A percentile compares a stretch with the other conserved stretches of the same genome.
Conservation (phyloP, 1,140 invertebrate genomes). For the Delia radicum region DNA sequence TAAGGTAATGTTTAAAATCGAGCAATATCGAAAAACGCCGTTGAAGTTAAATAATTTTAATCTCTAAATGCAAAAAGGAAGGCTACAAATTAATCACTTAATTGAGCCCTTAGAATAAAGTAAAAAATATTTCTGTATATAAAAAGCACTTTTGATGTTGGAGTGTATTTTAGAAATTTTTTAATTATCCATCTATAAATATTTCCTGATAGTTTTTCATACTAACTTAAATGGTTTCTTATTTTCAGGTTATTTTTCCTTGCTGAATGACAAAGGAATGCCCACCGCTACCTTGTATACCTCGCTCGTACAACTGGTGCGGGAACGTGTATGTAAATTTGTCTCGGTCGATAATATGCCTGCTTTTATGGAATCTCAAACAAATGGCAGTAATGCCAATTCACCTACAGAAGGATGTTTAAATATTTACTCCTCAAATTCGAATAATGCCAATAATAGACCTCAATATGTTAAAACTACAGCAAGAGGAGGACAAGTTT, state of each 20-base stretch:
- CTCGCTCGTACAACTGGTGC: slow-evolving; percentile 49
- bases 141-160: no score
- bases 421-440: slow-evolving; percentile 31
- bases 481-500: slow-evolving; percentile 51
- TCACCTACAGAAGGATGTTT: slow-evolving; percentile 47
- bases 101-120: no score
- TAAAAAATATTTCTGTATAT: no score
- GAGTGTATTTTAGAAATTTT: no score
- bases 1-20: no score
- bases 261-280: slow-evolving; percentile 50
- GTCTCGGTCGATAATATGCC: slow-evolving; percentile 53
- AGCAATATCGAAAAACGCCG: no score
- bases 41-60: no score
- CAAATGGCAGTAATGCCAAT: slow-evolving; percentile 41
- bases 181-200: no score
- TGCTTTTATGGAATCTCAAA: slow-evolving; percentile 49
- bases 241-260: slow-evolving; percentile 50
- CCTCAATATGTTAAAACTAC: slow-evolving; percentile 53
- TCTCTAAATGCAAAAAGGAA: no score
- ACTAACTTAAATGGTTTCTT: no score
- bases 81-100: no score
- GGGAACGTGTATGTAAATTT: slow-evolving; percentile 54
- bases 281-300: slow-evolving; percentile 49
- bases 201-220: no score
- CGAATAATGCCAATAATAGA: slow-evolving; percentile 34